A percentile compares a stretch with the other conserved stretches of the same genome.
Conservation (phyloP, 2,888 invertebrate species). For the Sympetrum striolatum region DNA sequence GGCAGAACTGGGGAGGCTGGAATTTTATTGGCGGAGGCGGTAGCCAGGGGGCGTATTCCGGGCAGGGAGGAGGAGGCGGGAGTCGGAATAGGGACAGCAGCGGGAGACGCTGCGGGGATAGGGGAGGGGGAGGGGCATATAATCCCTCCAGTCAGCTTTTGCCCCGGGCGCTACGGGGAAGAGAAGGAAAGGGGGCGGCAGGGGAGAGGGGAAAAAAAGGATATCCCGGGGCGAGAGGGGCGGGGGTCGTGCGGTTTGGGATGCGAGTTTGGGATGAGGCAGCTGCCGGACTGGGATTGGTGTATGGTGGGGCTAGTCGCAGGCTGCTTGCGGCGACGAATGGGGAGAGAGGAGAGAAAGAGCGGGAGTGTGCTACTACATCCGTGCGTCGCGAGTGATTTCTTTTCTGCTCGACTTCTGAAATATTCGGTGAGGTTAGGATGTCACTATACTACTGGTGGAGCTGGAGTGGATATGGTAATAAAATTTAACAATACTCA, state of each 20-base stretch:
- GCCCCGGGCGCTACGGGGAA: not conserved
- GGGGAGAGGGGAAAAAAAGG: not conserved
- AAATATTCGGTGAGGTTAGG: not conserved
- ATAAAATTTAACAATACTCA: too few species aligned
- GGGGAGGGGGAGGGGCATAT: conserved; percentile 17
- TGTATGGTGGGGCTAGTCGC: conserved; percentile 15
- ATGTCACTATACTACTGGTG: not conserved
- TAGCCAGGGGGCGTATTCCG: conserved; percentile 38
- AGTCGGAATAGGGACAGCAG: not conserved
- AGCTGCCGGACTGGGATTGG: conserved; percentile 14
- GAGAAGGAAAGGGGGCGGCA: not conserved
- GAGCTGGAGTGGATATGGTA: too few species aligned
- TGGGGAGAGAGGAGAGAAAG: not conserved
- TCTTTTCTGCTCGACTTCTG: not conserved
- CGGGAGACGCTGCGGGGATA: not conserved
- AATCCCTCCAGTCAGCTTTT: conserved; percentile 42
- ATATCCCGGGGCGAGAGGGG: not conserved
- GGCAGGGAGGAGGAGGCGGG: not conserved
- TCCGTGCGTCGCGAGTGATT: not conserved
- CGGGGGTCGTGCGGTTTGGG: not conserved
- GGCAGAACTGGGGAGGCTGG: conserved; percentile 34
- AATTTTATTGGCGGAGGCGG: conserved; percentile 43
- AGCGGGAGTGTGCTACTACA: too few species aligned
- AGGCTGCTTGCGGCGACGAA: conserved; percentile 15
- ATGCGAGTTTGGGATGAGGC: not conserved